Evolutionary conservation across 1,140 invertebrate species (phyloP), one percentile per base, ranked within the genome.

Genomic region (Tetraneura akinire): DNA sequence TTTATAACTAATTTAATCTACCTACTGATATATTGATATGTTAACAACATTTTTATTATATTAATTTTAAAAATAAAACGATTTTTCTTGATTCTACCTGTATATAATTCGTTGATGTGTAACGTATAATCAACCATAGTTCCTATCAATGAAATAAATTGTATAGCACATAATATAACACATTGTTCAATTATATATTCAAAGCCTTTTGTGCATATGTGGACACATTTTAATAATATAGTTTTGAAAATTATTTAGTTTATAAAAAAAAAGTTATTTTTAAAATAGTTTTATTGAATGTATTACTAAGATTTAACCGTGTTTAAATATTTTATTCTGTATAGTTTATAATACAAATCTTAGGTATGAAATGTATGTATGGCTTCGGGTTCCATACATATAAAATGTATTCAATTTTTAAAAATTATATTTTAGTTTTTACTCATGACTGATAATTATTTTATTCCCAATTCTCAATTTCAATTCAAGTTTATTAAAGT

Each of bases 111-210:
- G 45, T 47, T 47, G 16, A 21, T 68, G 66, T 47, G 37, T 68
- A 42, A 71, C 16, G 47, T 49, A 14, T 71, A 71, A 71, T 71
- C 68, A 71, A 71, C 68, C 68, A 51, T 23, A 37, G 51, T 51
- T 49, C 47, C 47, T 51, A 29, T 10, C 9, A 8, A 51, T 51
- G 23, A 66, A 16, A 71, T 51, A 49, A n/a, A 51, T 10, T 71
- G 11, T 49, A 49, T 0, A 37, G 29, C 14, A 49, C 11, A 21
- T 9, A 16, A 47, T 68, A 47, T 26, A 68, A 18, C 45, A 18
- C 45, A 16, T 23, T 68, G 21, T 68, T 68, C 23, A 47, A 68
- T 26, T 45, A 23, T 47, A 47, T 23, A 18, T 14, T 45, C 32
- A 21, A 1, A 68, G 10, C 11, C 6, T 68, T 68, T 68, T 47